Base-by-base conservation (phyloP, 2,888 invertebrate species). In the Noctua janthina region DNA sequence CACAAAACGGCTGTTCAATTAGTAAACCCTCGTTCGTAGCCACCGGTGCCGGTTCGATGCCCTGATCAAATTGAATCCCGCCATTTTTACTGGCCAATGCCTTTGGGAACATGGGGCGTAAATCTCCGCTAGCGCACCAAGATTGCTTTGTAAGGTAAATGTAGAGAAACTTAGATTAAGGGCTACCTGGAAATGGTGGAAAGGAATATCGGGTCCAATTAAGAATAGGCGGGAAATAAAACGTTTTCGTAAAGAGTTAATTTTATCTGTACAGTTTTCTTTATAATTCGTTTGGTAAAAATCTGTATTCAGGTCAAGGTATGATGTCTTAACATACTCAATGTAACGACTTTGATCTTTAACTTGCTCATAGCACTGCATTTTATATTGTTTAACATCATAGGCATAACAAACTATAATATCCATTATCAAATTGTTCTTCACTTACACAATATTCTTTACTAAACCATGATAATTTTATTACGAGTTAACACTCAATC, bases 51-150 rank as follows among this genome's bases (percentile, higher is more conserved):
- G 84, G 91, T 90, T 90, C 91, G 90, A 90, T 85, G 91, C 88
- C 88, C 90, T 82, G 86, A 81, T 87, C 78, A 80, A 91, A 91
- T 92, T 89, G 87, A 87, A 90, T 86, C 81, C 72, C 74, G 79
- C 79, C 70, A 78, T 89, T 91, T 89, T 89, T 85, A 89, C 89
- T 87, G 86, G 87, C 81, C 80, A 86, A 73, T 77, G 74, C 74
- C 88, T 85, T 75, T 56, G 71, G 88, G 81, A 78, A 77, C 62
- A 75, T 56, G 74, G 79, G 76, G 78, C 86, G 82, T 87, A 81
- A 89, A 88, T 89, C 81, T 83, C 46, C 20, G 39, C 49, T 43
- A 67, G 75, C 74, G 35, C 62, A 43, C 73, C 78, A 62, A 68
- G 78, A 89, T 87, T 87, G 77, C 73, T 78, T 82, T 78, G 70